These are phyloP conservation scores for Gryllus bimaculatus DNA, from an alignment of 1,140 invertebrate genomes.

Conservation along the genomic window DNA sequence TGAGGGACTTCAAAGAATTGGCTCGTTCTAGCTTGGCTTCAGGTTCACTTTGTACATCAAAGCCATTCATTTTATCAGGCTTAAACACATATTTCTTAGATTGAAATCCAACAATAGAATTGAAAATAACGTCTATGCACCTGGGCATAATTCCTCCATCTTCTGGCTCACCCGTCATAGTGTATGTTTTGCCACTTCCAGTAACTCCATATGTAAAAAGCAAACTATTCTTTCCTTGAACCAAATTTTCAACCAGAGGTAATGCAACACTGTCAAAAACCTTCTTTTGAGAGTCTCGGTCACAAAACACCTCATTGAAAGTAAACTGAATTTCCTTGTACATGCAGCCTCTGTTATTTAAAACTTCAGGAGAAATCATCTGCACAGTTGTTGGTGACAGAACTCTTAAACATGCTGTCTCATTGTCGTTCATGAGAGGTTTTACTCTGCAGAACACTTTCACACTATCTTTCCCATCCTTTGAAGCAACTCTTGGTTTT, in stretches of 20 bases:
- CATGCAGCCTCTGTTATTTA: slow-evolving; percentile 46
- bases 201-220: slow-evolving; percentile 95
- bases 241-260: slow-evolving; percentile 72
- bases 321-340: slow-evolving; percentile 64
- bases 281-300: slow-evolving; percentile 64
- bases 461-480: slow-evolving; percentile 49
- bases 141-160: slow-evolving; percentile 81
- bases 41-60: slow-evolving; percentile 77
- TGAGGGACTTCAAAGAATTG: slow-evolving; percentile 35
- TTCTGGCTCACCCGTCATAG: slow-evolving; percentile 73
- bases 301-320: slow-evolving; percentile 79
- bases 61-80: slow-evolving; percentile 87
- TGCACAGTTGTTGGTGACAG: slow-evolving; percentile 57
- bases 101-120: slow-evolving; percentile 69
- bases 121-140: slow-evolving; percentile 85
- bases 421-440: slow-evolving; percentile 54
- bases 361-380: slow-evolving; percentile 54
- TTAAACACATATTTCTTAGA: slow-evolving; percentile 81
- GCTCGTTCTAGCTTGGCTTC: slow-evolving; percentile 79
- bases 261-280: slow-evolving; percentile 77
- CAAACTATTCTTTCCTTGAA: slow-evolving; percentile 76
- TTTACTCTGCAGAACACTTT: slow-evolving; percentile 77
- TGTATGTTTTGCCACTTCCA: slow-evolving; percentile 92
- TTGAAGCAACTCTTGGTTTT: not conserved
- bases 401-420: slow-evolving; percentile 60